Evolutionary conservation across 2,888 invertebrate genomes (phyloP).

Genomic region (Lacanobia wlatinum): DNA sequence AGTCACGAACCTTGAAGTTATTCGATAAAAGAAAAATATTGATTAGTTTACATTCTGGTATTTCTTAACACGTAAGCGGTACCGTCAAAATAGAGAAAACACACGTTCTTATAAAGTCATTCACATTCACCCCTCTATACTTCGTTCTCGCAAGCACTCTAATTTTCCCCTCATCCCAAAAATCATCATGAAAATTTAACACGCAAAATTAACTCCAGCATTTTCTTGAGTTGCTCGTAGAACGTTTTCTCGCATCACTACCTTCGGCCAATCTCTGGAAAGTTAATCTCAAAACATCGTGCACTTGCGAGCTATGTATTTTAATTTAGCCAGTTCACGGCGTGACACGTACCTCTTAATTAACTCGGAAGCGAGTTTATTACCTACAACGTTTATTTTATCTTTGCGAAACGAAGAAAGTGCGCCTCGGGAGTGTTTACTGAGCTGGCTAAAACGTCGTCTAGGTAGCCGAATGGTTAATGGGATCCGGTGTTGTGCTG

Average conservation of each 20-base stretch:
- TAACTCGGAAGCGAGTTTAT: conserved; percentile 74
- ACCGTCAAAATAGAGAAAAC: not conserved
- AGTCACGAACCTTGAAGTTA: not conserved
- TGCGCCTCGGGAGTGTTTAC: conserved; percentile 59
- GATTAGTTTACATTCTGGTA: not conserved
- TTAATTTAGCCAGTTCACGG: conserved; percentile 71
- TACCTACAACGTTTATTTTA: conserved; percentile 71
- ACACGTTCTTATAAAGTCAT: conserved; percentile 36
- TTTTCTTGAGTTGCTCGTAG: conserved; percentile 50
- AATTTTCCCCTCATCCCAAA: conserved; percentile 52
- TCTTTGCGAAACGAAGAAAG: conserved; percentile 63
- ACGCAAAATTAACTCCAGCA: conserved; percentile 58
- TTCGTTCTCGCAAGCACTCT: conserved; percentile 32
- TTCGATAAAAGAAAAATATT: not conserved
- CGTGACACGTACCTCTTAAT: conserved; percentile 73
- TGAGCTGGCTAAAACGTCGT: conserved; percentile 41
- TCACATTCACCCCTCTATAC: conserved; percentile 22
- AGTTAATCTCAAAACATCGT: conserved; percentile 68
- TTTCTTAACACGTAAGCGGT: not conserved
- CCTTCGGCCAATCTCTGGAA: conserved; percentile 61
- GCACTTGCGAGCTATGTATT: conserved; percentile 70
- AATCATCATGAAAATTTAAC: conserved; percentile 64
- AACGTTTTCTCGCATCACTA: conserved; percentile 61
- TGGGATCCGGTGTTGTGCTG: conserved; percentile 3
- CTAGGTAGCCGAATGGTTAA: conserved; percentile 40